Conservation (phyloP, 2,797 vertebrate genomes). For the Fratercula arctica region DNA sequence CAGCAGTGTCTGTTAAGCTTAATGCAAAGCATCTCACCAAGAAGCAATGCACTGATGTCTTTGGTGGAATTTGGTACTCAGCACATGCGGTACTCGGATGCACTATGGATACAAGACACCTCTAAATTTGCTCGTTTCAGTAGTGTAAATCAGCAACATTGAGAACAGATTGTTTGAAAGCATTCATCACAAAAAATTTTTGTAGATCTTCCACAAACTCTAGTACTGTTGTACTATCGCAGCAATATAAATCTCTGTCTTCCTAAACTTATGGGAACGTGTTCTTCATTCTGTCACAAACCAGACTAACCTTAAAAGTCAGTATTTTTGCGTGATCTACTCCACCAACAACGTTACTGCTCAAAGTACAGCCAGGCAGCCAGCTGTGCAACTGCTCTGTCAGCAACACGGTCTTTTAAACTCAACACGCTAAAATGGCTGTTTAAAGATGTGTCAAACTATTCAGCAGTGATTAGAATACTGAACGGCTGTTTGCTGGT, state of each 20-base stretch:
- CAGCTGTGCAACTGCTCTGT: constrained; percentile 12
- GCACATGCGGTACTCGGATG: not conserved
- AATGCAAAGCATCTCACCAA: not conserved
- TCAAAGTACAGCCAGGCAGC: not conserved
- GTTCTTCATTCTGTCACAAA: not conserved
- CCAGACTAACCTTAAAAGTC: not conserved
- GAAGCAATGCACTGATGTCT: not conserved
- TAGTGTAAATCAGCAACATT: not conserved
- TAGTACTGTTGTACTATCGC: not conserved
- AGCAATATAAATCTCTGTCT: not conserved
- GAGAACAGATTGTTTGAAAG: not conserved
- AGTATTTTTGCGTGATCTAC: not conserved
- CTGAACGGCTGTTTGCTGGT: not conserved
- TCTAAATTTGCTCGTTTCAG: not conserved
- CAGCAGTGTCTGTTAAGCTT: not conserved
- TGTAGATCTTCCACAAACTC: not conserved
- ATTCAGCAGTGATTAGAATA: not conserved
- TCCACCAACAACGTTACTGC: not conserved
- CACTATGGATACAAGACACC: not conserved
- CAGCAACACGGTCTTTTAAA: not conserved
- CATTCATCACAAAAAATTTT: not conserved
- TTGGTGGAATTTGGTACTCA: not conserved
- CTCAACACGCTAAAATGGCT: not conserved
- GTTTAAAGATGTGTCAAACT: not conserved
- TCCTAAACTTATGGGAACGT: not conserved